Evolutionary conservation across 2,797 vertebrate genomes (phyloP).

Genomic region (Carapus acus): DNA sequence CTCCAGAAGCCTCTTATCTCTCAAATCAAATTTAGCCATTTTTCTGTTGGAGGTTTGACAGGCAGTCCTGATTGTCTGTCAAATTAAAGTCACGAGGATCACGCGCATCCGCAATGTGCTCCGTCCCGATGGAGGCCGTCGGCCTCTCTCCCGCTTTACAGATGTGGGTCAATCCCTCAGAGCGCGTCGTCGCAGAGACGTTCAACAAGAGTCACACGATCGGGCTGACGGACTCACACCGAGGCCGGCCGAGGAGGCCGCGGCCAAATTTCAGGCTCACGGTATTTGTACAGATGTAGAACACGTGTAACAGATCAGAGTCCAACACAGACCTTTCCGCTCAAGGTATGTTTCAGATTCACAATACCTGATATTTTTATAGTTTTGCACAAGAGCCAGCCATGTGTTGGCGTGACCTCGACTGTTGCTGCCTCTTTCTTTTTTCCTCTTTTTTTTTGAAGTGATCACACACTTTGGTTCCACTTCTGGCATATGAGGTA

Average conservation of each 20-base stretch:
- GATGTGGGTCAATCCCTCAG: slow-evolving; percentile 18
- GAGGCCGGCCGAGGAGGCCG: slow-evolving; percentile 7
- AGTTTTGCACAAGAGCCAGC: not conserved
- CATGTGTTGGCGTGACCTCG: not conserved
- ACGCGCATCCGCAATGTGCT: slow-evolving; percentile 17
- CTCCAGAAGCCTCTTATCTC: slow-evolving; percentile 27
- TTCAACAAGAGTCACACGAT: slow-evolving; percentile 15
- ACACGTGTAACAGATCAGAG: slow-evolving; percentile 10
- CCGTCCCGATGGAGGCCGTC: not conserved
- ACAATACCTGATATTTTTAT: not conserved
- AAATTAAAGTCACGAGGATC: slow-evolving; percentile 41
- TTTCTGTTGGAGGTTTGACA: slow-evolving; percentile 13
- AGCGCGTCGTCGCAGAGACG: slow-evolving; percentile 1
- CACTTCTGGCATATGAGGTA: too few species aligned
- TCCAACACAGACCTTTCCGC: not conserved
- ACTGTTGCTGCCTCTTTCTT: too few species aligned
- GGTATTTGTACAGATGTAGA: slow-evolving; percentile 5
- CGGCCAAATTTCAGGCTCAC: slow-evolving; percentile 6
- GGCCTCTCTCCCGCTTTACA: slow-evolving; percentile 12
- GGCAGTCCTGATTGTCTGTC: slow-evolving; percentile 18
- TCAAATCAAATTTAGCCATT: slow-evolving; percentile 23
- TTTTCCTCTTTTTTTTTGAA: too few species aligned
- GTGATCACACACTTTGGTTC: too few species aligned
- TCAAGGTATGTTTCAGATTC: not conserved
- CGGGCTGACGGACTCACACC: slow-evolving; percentile 2